A percentile compares a stretch with the other conserved stretches of the same genome.
These are phyloP conservation scores for Paramormyrops kingsleyae DNA, from an alignment of 2,113 vertebrate species.

Conservation along the genomic window DNA sequence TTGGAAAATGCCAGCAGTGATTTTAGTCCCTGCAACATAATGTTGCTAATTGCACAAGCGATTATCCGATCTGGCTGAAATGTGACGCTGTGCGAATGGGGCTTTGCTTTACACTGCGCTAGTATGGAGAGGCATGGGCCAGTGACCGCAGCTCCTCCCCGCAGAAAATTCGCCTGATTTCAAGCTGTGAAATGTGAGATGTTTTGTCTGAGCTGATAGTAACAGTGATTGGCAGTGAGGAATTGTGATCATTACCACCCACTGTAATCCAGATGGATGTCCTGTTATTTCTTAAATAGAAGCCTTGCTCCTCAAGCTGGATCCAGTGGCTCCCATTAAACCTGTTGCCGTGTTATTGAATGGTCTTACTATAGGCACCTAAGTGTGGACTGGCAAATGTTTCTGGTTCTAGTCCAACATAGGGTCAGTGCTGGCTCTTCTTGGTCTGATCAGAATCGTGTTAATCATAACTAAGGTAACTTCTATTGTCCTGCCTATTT, in stretches of 20 bases:
- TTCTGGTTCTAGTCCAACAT: not conserved
- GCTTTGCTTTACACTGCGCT: not conserved
- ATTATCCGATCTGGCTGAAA: not conserved
- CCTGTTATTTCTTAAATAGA: not conserved
- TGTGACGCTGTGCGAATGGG: not conserved
- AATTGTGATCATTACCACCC: not conserved
- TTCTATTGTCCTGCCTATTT: not conserved
- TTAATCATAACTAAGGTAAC: not conserved
- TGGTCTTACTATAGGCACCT: not conserved
- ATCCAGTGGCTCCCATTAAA: not conserved
- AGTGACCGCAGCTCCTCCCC: not conserved
- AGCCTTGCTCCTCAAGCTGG: not conserved
- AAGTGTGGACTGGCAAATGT: not conserved
- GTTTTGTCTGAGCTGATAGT: not conserved
- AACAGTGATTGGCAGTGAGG: not conserved
- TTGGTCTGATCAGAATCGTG: not conserved
- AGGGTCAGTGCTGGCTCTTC: not conserved
- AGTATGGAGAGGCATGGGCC: not conserved
- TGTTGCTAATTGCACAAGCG: not conserved
- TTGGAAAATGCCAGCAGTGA: not conserved
- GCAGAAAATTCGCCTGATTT: not conserved
- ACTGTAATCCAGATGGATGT: not conserved
- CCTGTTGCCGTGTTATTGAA: not conserved
- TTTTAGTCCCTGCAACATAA: conserved; percentile 5
- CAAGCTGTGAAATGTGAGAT: not conserved